phyloP scores from a whole-genome alignment of 2,888 invertebrate species.

The Ethmia dodecea region DNA sequence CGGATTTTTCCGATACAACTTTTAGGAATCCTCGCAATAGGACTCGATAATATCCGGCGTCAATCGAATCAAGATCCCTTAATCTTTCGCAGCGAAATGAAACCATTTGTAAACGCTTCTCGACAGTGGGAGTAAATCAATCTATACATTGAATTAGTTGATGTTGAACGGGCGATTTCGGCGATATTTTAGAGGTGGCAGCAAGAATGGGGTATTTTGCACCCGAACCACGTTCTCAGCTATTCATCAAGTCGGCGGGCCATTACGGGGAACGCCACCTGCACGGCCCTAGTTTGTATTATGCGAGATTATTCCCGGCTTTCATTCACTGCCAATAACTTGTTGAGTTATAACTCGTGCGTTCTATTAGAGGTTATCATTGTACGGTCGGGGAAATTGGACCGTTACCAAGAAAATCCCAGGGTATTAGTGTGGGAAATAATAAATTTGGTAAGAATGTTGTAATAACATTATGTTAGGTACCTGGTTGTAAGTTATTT shows the following conservation, averaged over 20 bases:
- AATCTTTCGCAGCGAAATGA: constrained; percentile 53
- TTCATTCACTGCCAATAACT: constrained; percentile 55
- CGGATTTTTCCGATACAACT: too few relatives aligned
- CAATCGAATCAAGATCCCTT: constrained; percentile 20
- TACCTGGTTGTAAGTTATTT: too few relatives aligned
- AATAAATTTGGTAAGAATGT: too few relatives aligned
- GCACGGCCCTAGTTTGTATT: constrained; percentile 62
- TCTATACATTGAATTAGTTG: constrained; percentile 70
- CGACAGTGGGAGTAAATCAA: constrained; percentile 52
- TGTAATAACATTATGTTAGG: too few relatives aligned
- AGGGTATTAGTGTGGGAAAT: too few relatives aligned
- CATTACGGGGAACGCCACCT: constrained; percentile 66
- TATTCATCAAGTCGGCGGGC: constrained; percentile 68
- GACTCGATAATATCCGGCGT: constrained; percentile 34
- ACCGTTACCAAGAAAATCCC: too few relatives aligned
- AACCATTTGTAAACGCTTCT: constrained; percentile 61
- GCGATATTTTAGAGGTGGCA: constrained; percentile 61
- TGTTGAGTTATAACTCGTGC: constrained; percentile 34
- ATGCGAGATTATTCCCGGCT: constrained; percentile 53
- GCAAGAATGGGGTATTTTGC: constrained; percentile 61
- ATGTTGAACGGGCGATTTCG: constrained; percentile 65
- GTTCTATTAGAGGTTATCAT: constrained; percentile 20
- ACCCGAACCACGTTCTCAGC: constrained; percentile 59
- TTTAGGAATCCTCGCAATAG: constrained; percentile 25
- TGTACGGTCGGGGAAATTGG: neutral